Base-by-base conservation (phyloP, 1,140 invertebrate genomes). In the Phortica variegata region DNA sequence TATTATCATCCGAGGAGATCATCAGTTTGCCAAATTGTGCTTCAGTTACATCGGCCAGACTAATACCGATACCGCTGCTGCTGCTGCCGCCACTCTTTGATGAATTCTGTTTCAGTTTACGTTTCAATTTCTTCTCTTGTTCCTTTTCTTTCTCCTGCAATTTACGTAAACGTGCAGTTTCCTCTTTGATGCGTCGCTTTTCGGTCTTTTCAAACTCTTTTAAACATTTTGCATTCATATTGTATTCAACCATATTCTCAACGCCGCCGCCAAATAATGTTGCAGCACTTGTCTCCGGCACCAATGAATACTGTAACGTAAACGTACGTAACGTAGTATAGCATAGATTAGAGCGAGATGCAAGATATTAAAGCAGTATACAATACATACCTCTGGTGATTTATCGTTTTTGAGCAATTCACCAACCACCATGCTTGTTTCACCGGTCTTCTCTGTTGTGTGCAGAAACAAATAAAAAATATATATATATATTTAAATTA, bases 131-230 rank as follows among this genome's bases (percentile, higher is more conserved):
- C 62, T 87, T 87, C 55, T 90, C 85, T 49, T 85, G 79, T 58
- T 88, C 84, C 49, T 86, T 84, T 54, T 88, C 84, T 52, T 84
- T 85, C 53, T 87, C 87, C 13, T 85, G 85, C 15, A 84, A 77
- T 60, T 85, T 86, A 52, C 86, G 83, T 15, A 86, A 55, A 47
- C 86, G 82, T 16, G 74, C 60, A 31, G 58, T 77, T 49, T 87
- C 89, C 63, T 91, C 88, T 70, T 91, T 90, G 40, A 84, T 73
- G 47, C 86, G 74, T 15, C 84, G 78, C 63, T 89, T 88, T 57
- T 90, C 87, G 52, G 83, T 61, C 56, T 90, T 89, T 44, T 90
- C 87, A 58, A 89, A 87, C 55, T 90, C 87, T 63, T 88, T 88
- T 13, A 68, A 47, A 49, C 81, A 83, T 66, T 87, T 88, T 59